Conservation (phyloP, 2,888 invertebrate genomes). For the Camptogramma bilineatum region DNA sequence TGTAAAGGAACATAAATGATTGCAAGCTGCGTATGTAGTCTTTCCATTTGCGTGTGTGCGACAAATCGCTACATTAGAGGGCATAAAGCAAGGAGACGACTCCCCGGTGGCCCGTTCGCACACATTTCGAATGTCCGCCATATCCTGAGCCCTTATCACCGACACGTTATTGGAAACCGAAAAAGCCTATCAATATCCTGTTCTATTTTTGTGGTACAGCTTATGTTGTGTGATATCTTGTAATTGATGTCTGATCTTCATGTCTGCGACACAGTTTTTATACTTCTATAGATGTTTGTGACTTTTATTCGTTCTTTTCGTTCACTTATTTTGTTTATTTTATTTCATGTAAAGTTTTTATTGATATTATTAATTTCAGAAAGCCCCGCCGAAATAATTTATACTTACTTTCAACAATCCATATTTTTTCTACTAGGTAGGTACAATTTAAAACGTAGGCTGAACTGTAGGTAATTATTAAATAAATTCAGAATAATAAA, state of each 20-base stretch:
- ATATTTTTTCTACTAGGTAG: background rate
- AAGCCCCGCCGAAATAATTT: background rate
- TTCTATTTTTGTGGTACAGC: conserved; percentile 55
- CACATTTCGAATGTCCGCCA: conserved; percentile 48
- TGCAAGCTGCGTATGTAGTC: conserved; percentile 24
- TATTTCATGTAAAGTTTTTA: too few relatives aligned
- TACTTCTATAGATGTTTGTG: too few relatives aligned
- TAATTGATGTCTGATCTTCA: too few relatives aligned
- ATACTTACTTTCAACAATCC: background rate
- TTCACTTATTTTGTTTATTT: too few relatives aligned
- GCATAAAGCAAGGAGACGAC: conserved; percentile 60
- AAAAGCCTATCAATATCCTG: conserved; percentile 69
- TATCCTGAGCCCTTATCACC: conserved; percentile 64
- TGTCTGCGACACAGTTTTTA: too few relatives aligned
- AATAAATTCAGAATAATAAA: background rate
- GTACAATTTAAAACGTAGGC: background rate
- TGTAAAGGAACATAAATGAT: conserved; percentile 11
- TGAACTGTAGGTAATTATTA: background rate
- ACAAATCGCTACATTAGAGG: conserved; percentile 58
- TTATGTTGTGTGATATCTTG: conserved; percentile 5
- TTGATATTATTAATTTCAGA: too few relatives aligned
- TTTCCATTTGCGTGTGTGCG: conserved; percentile 30
- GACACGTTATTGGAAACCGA: conserved; percentile 66
- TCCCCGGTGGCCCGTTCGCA: conserved; percentile 59
- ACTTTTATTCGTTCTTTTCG: too few relatives aligned